Conservation (phyloP, 2,113 vertebrate species). For the Stegastes partitus region DNA sequence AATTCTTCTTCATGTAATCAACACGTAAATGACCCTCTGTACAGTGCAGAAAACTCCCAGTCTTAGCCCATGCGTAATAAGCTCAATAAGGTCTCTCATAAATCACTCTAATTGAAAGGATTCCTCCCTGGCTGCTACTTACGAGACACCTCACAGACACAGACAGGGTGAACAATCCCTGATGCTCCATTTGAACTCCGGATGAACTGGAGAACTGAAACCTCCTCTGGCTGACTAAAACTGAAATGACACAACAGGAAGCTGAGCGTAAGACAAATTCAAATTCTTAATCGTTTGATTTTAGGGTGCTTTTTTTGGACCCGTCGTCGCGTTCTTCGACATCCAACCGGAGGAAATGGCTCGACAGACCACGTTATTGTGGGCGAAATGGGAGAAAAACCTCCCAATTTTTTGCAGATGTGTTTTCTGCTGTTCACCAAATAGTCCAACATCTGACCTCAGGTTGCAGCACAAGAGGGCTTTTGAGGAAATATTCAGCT, state of each 20-base stretch:
- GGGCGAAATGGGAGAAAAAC: constrained; percentile 9
- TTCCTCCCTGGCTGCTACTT: constrained; percentile 92
- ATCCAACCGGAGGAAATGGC: constrained; percentile 9
- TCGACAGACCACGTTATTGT: constrained; percentile 1
- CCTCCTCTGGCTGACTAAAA: constrained; percentile 66
- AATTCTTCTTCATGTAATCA: constrained; percentile 74
- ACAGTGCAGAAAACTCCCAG: constrained; percentile 60
- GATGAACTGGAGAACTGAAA: constrained; percentile 74
- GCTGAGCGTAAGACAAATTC: constrained; percentile 43
- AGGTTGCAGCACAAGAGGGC: too few species aligned
- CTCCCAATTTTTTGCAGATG: background rate
- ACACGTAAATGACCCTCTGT: constrained; percentile 73
- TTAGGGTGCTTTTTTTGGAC: constrained; percentile 18
- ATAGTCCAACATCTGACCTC: background rate
- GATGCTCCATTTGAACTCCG: constrained; percentile 87
- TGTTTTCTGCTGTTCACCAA: background rate
- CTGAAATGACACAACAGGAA: constrained; percentile 59
- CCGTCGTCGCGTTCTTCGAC: background rate
- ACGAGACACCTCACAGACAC: constrained; percentile 90
- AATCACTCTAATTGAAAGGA: constrained; percentile 98
- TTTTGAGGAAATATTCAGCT: too few species aligned
- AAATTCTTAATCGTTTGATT: constrained; percentile 58
- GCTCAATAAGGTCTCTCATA: constrained; percentile 91
- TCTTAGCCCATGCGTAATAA: constrained; percentile 75
- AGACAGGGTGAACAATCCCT: constrained; percentile 85